These are phyloP conservation scores for Chionoecetes opilio DNA, from an alignment of 1,140 invertebrate genomes.

Conservation along the genomic window DNA sequence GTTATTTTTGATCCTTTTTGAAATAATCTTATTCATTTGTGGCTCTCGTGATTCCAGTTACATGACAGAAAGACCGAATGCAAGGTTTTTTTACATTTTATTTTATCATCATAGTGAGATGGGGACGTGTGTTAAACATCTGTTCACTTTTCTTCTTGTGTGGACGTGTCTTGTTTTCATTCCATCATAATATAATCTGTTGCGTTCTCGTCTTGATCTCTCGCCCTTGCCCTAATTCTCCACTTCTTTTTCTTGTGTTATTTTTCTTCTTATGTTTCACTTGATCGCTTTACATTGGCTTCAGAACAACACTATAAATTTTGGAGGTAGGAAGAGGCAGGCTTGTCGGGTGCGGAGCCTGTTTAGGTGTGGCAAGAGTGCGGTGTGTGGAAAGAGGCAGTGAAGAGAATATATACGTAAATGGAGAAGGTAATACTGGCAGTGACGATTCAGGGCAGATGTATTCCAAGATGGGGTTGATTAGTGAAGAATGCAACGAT, in stretches of 20 bases:
- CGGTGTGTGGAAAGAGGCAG: not conserved
- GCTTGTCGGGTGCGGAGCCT: not conserved
- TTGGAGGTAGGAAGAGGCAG: not conserved
- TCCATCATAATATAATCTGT: not conserved
- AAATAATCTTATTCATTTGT: too few species aligned
- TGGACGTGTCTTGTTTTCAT: not conserved
- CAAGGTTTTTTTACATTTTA: not conserved
- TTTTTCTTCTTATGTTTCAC: not conserved
- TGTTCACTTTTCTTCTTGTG: not conserved
- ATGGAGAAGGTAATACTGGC: not conserved
- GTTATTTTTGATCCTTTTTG: not conserved
- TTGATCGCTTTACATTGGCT: not conserved
- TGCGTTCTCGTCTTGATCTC: not conserved
- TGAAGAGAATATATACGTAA: not conserved
- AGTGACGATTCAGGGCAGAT: not conserved
- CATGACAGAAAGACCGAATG: too few species aligned
- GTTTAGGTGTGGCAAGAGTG: constrained; percentile 12
- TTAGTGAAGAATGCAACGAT: too few species aligned
- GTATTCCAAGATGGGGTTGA: not conserved
- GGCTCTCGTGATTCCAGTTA: too few species aligned
- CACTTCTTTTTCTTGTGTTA: not conserved
- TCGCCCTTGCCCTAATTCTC: not conserved
- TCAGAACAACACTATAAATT: not conserved
- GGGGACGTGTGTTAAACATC: not conserved
- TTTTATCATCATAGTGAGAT: not conserved